phyloP scores from a whole-genome alignment of 2,797 vertebrate species.

The Agapornis canus region DNA sequence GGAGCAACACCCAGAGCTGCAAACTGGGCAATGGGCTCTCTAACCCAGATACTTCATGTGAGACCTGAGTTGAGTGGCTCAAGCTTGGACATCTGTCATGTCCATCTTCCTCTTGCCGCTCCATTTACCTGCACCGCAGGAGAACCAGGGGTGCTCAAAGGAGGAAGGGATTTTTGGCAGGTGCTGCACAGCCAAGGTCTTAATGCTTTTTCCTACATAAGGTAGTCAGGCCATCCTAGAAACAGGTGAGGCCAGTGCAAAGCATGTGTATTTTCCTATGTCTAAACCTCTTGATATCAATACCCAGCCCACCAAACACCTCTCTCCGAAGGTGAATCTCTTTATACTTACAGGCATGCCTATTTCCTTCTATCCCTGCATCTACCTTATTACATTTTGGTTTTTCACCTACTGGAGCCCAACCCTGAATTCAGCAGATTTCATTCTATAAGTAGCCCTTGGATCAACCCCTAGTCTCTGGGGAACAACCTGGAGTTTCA shows the following conservation, averaged over 20 bases:
- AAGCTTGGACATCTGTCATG: slow-evolving; percentile 13
- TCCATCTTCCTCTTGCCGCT: slow-evolving; percentile 33
- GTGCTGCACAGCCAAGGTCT: background rate
- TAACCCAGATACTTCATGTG: slow-evolving; percentile 32
- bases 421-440: background rate
- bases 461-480: background rate
- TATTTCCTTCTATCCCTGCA: background rate
- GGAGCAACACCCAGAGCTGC: background rate
- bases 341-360: background rate
- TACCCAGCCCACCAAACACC: background rate
- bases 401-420: background rate
- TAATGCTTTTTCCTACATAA: background rate
- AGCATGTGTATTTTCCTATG: background rate
- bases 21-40: background rate
- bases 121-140: slow-evolving; percentile 24
- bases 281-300: background rate
- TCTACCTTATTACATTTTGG: background rate
- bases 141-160: background rate
- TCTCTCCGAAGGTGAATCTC: background rate
- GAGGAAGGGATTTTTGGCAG: background rate
- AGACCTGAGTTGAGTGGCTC: background rate
- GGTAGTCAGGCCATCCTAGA: background rate
- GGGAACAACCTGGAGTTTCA: background rate
- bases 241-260: background rate
- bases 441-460: background rate